These are phyloP conservation scores for Phyllotreta cruciferae DNA, from an alignment of 2,888 invertebrate species.

Conservation along the genomic window DNA sequence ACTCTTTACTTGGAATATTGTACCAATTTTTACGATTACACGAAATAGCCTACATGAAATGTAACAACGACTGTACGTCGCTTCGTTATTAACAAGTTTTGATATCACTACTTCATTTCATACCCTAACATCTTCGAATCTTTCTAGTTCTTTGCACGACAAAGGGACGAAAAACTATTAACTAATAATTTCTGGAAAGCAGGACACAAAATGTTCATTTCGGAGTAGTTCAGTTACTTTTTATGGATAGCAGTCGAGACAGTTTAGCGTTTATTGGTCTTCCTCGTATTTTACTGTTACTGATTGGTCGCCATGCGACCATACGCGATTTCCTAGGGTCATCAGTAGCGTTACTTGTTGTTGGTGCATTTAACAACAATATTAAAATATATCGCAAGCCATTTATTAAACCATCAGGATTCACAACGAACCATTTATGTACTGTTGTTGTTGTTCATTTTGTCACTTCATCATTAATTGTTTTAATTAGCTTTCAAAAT, in stretches of 20 bases:
- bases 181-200: slow-evolving; percentile 47
- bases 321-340: background rate
- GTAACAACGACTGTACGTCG: background rate
- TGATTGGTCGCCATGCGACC: slow-evolving; percentile 3
- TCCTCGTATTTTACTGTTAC: slow-evolving; percentile 41
- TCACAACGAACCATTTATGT: no score
- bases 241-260: slow-evolving; percentile 52
- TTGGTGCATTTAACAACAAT: background rate
- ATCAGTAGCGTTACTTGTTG: slow-evolving; percentile 12
- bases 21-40: slow-evolving; percentile 12
- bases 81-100: background rate
- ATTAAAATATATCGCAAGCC: background rate
- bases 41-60: slow-evolving; percentile 3
- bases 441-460: no score
- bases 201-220: slow-evolving; percentile 48
- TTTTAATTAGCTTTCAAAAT: no score
- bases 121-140: no score
- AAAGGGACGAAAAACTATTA: slow-evolving; percentile 37
- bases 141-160: no score
- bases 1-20: slow-evolving; percentile 7
- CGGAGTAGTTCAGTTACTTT: slow-evolving; percentile 51
- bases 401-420: no score
- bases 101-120: no score
- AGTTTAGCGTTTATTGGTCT: slow-evolving; percentile 53
- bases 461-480: no score